Evolutionary conservation across 1,140 invertebrate genomes (phyloP).

Genomic region (Trichomalopsis sarcophagae): DNA sequence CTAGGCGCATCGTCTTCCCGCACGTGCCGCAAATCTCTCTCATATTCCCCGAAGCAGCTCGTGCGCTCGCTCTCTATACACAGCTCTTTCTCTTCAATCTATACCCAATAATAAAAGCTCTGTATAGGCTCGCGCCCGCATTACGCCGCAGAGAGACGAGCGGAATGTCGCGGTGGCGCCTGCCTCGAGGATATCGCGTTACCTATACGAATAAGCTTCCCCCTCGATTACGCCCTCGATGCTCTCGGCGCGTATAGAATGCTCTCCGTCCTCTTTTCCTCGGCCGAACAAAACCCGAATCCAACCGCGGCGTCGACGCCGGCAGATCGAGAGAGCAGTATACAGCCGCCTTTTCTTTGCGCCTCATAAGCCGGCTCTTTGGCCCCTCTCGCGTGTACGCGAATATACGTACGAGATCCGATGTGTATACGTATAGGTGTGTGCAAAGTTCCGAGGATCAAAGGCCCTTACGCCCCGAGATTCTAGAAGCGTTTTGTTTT

Average conservation of each 20-base stretch:
- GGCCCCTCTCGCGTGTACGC: background rate
- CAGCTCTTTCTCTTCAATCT: background rate
- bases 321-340: too few species aligned
- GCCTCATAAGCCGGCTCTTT: background rate
- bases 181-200: slow-evolving; percentile 6
- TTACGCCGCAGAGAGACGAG: background rate
- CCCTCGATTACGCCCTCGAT: background rate
- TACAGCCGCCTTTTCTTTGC: background rate
- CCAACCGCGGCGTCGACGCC: background rate
- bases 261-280: background rate
- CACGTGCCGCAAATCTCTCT: background rate
- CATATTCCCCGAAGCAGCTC: background rate
- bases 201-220: background rate
- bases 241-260: background rate
- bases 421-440: too few species aligned
- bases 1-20: background rate
- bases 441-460: background rate
- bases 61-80: background rate
- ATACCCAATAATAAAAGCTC: background rate
- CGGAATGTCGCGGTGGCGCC: slow-evolving; percentile 1
- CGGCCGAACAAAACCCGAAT: background rate
- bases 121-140: background rate
- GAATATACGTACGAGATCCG: too few species aligned
- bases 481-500: background rate
- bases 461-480: background rate